Conservation (phyloP, 37 sponge, comb jelly and placozoan genomes). For the Chondrosia reniformis region DNA sequence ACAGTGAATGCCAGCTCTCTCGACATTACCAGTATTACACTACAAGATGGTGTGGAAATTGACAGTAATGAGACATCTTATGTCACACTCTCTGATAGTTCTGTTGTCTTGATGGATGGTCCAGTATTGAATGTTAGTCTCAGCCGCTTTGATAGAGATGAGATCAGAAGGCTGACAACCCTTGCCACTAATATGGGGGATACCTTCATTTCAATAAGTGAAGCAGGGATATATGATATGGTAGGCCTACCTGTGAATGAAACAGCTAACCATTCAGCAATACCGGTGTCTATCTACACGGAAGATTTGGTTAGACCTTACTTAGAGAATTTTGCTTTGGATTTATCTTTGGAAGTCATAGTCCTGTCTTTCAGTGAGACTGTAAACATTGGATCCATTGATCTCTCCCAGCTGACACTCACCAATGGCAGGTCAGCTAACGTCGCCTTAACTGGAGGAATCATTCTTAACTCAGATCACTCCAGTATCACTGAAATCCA, state of each 20-base stretch:
- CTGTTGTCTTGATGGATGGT: slow-evolving; percentile 1
- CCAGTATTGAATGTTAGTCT: slow-evolving; percentile 50
- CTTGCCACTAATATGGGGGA: slow-evolving; percentile 37
- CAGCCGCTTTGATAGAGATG: slow-evolving; percentile 64
- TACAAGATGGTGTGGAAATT: slow-evolving; percentile 47
- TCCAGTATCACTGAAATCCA: slow-evolving; percentile 25
- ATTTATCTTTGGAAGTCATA: slow-evolving; percentile 59
- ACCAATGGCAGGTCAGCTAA: slow-evolving; percentile 8
- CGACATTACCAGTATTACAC: slow-evolving; percentile 39
- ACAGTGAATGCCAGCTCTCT: slow-evolving; percentile 71
- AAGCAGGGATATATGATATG: slow-evolving; percentile 61
- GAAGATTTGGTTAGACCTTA: slow-evolving; percentile 47
- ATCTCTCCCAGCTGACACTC: slow-evolving; percentile 60
- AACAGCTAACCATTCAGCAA: slow-evolving; percentile 34
- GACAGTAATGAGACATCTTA: slow-evolving; percentile 30
- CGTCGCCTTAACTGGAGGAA: slow-evolving; percentile 67
- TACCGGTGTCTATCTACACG: slow-evolving; percentile 32
- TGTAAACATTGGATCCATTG: slow-evolving; percentile 56
- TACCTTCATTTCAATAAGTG: slow-evolving; percentile 43
- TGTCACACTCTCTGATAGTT: slow-evolving; percentile 64
- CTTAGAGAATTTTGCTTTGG: slow-evolving; percentile 38
- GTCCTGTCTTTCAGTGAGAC: slow-evolving; percentile 75
- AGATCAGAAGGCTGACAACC: slow-evolving; percentile 32
- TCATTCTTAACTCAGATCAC: slow-evolving; percentile 41
- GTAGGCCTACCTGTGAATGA: slow-evolving; percentile 21